phyloP scores from a whole-genome alignment of 1,140 invertebrate species.

The Eciton burchellii region DNA sequence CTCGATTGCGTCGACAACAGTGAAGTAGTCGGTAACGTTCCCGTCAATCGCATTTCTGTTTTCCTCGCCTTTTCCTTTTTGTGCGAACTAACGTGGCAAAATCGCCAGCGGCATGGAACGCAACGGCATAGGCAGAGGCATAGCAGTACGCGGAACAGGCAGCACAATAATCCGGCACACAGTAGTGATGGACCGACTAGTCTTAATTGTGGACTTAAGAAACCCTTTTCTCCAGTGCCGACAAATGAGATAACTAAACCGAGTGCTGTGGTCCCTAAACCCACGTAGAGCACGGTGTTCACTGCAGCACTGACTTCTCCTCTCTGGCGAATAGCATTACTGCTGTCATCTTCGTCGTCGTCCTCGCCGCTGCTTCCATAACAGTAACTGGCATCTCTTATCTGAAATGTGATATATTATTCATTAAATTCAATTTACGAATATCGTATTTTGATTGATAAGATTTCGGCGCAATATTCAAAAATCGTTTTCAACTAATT shows the following conservation, averaged over 20 bases:
- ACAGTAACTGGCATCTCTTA: conserved; percentile 91
- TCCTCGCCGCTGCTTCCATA: conserved; percentile 89
- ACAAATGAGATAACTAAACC: conserved; percentile 95
- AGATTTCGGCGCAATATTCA: background rate
- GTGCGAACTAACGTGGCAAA: conserved; percentile 73
- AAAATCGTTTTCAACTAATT: no score
- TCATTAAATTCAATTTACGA: background rate
- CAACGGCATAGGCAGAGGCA: conserved; percentile 88
- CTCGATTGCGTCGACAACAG: conserved; percentile 68
- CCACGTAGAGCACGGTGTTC: conserved; percentile 93
- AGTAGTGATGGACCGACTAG: conserved; percentile 93
- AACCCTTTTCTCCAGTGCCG: conserved; percentile 95
- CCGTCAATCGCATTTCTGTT: conserved; percentile 67
- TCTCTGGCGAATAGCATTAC: conserved; percentile 79
- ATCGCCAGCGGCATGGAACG: conserved; percentile 78
- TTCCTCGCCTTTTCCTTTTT: conserved; percentile 77
- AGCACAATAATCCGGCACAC: conserved; percentile 87
- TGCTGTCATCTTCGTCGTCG: conserved; percentile 84
- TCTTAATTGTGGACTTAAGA: conserved; percentile 93
- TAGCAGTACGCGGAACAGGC: conserved; percentile 87
- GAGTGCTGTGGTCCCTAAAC: conserved; percentile 92
- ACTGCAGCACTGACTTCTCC: conserved; percentile 88
- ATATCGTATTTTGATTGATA: background rate
- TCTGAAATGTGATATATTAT: conserved; percentile 84
- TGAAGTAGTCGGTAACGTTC: conserved; percentile 76